Evolutionary conservation across 2,888 invertebrate species (phyloP), one percentile per base, ranked within the genome.

Genomic region (Eupithecia subumbrata): DNA sequence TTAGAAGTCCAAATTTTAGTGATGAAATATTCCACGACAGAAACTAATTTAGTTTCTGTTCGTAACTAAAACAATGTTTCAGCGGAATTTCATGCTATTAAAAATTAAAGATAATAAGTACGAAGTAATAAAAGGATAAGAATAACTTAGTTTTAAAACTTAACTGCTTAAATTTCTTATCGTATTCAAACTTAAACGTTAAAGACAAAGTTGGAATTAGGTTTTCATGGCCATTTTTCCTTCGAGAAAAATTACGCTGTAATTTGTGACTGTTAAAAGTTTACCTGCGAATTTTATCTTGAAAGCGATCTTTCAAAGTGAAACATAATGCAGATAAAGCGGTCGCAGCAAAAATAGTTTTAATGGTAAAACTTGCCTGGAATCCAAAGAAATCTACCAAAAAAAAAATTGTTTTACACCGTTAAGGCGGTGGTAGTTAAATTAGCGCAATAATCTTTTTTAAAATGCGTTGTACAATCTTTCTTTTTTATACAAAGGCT

Each of bases 191-290:
- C 77, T 77, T 71, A 22, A 66, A 72, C 73, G 63, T 18, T 63
- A 63, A 71, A 67, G 72, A 71, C 40, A 74, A 78, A 78, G 73
- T 80, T 80, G 30, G 71, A 78, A 78, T 78, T 75, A 72, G 71
- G 73, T 77, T 76, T 72, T 73, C 66, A 67, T 63, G 48, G 71
- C 43, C 52, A 77, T 75, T 75, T 79, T 76, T 75, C 73, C 67
- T 73, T 37, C 11, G 34, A 67, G 37, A 40, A 67, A 67, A 67
- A 64, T 64, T 67, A 37, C 66, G 1, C n/a, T 37, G 37, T 37
- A 67, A 37, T 67, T 67, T 67, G 37, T 67, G 34, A 67, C 12
- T 67, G 25, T 69, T 22, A n/a, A 69, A 48, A 40, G n/a, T 69
- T 67, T 37, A 48, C 48, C 69, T 22, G 37, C 40, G 37, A 67